phyloP scores from a whole-genome alignment of 2,888 invertebrate species.

The Perithous albicinctus region DNA sequence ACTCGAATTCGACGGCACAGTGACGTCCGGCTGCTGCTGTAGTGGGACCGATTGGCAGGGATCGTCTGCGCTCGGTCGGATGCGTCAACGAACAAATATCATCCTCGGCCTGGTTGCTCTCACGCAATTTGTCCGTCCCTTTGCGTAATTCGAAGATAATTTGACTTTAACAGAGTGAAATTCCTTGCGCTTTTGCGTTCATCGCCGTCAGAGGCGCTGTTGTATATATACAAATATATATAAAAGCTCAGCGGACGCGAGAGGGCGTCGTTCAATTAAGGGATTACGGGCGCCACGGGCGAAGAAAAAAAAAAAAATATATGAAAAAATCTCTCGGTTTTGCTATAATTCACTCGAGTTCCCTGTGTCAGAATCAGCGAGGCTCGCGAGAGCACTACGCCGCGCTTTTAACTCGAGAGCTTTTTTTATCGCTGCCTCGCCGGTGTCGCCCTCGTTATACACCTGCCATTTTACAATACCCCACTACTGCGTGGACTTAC shows the following conservation, averaged over 20 bases:
- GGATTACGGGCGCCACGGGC: constrained; percentile 72
- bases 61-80: constrained; percentile 16
- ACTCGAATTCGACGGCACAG: constrained; percentile 27
- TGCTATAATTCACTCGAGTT: constrained; percentile 76
- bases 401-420: constrained; percentile 45
- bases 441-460: constrained; percentile 64
- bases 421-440: constrained; percentile 57
- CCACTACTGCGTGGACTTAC: constrained; percentile 24
- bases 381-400: constrained; percentile 51
- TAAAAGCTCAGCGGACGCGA: constrained; percentile 35
- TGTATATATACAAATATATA: no score
- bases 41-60: constrained; percentile 46
- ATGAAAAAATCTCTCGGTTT: constrained; percentile 73
- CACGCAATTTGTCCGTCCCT: neutral
- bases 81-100: constrained; percentile 28
- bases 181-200: constrained; percentile 62
- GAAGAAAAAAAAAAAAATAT: constrained; percentile 69
- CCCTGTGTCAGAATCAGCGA: constrained; percentile 74
- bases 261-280: constrained; percentile 78
- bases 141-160: constrained; percentile 75
- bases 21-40: constrained; percentile 21
- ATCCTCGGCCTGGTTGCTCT: constrained; percentile 8
- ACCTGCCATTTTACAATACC: constrained; percentile 66
- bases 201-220: constrained; percentile 51
- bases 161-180: constrained; percentile 75